These are phyloP conservation scores for Leptobrachium leishanense DNA, from an alignment of 2,113 vertebrate species.

Conservation along the genomic window DNA sequence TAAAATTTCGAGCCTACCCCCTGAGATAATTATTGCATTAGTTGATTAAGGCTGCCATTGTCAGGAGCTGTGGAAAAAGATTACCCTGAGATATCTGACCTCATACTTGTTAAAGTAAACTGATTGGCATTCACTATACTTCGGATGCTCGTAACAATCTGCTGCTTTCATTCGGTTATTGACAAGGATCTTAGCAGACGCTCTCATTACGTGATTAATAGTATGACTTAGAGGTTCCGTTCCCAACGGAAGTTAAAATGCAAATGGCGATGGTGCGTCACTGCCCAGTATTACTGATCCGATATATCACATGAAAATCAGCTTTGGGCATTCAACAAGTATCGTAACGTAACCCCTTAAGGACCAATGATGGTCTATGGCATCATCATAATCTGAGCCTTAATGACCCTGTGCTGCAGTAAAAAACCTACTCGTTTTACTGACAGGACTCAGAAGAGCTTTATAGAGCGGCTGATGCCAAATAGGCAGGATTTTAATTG, in stretches of 20 bases:
- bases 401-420: no score
- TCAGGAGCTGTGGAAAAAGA: slow-evolving; percentile 36
- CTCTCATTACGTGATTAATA: slow-evolving; percentile 28
- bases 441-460: not conserved
- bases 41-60: slow-evolving; percentile 43
- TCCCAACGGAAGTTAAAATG: not conserved
- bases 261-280: slow-evolving; percentile 2
- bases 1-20: slow-evolving; percentile 21
- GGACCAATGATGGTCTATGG: no score
- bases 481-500: slow-evolving; percentile 7
- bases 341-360: no score
- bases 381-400: no score
- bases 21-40: slow-evolving; percentile 35
- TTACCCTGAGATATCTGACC: slow-evolving; percentile 37
- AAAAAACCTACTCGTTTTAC: not conserved
- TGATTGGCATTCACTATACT: slow-evolving; percentile 33
- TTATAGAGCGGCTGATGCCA: not conserved
- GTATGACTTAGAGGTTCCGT: slow-evolving; percentile 13
- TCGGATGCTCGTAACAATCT: slow-evolving; percentile 31
- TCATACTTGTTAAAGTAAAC: slow-evolving; percentile 39
- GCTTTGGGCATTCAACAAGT: no score
- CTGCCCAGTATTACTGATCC: not conserved
- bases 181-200: slow-evolving; percentile 19
- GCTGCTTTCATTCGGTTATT: slow-evolving; percentile 28
- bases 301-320: no score